Evolutionary conservation across 2,797 vertebrate genomes (phyloP), one percentile per base, ranked within the genome.

Genomic region (Chaunax sp.): DNA sequence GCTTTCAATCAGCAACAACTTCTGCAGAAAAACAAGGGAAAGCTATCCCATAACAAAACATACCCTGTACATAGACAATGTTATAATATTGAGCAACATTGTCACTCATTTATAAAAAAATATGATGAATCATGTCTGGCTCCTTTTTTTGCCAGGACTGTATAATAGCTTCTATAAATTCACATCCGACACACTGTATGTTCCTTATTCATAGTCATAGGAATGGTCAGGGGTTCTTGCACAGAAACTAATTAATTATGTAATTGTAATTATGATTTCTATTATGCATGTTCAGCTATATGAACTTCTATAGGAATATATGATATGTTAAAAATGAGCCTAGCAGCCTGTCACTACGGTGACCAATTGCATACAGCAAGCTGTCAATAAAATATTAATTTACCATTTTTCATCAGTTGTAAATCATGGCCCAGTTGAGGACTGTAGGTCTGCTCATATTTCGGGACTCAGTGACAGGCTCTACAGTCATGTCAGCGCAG

Each of bases 331-430:
- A 73, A 73, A 45, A 52, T 49, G 25, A 61, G 50, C 45, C 53
- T 54, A 41, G 50, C 51, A 52, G 56, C 12, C 30, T 63, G 44
- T 63, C 53, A 62, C 43, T 45, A 11, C 46, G 40, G 43, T 58
- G 69, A 69, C 73, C 64, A 44, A 54, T 28, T 35, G 55, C 35
- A 59, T 16, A 59, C 0, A 3, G 46, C 52, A 19, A 9, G 45
- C 51, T 78, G 64, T 77, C 65, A 70, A 81, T 84, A 59, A 76
- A 81, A 88, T 73, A 78, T 80, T 83, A 80, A 77, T 65, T 62
- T 22, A 43, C 69, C 51, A 18, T 81, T 83, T 68, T 58, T 72
- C 52, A 33, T 35, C 28, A 45, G 53, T 59, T 57, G 47, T 83
- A 83, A 83, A 82, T 85, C 78, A 64, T 7, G 30, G 28, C 13